A percentile compares a stretch with the other conserved stretches of the same genome.
These are phyloP conservation scores for Allobates femoralis DNA, from an alignment of 2,797 vertebrate genomes.

Conservation along the genomic window DNA sequence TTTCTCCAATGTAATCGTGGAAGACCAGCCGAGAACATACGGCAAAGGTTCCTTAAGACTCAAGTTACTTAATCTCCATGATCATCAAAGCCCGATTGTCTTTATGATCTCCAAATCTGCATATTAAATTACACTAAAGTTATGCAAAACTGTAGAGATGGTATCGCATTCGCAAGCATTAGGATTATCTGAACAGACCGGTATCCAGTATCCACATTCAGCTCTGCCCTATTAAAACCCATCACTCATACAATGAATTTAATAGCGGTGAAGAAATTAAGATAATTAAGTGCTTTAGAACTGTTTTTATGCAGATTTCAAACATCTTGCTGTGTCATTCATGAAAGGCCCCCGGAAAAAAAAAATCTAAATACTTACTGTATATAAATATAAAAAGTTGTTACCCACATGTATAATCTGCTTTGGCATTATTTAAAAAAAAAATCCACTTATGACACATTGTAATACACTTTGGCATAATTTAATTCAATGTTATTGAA, in stretches of 20 bases:
- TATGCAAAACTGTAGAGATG: conserved; percentile 63
- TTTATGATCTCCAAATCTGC: conserved; percentile 70
- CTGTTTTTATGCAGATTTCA: conserved; percentile 21
- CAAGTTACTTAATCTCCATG: conserved; percentile 67
- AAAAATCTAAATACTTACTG: conserved; percentile 32
- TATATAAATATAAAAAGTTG: conserved; percentile 14
- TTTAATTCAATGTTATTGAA: conserved; percentile 60
- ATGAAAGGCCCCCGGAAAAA: conserved; percentile 34
- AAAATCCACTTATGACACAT: conserved; percentile 59
- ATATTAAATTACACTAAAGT: conserved; percentile 68
- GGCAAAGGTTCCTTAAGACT: conserved; percentile 64
- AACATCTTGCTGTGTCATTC: conserved; percentile 33
- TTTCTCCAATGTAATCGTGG: conserved; percentile 65
- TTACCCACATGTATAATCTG: conserved; percentile 57
- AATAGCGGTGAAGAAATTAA: conserved; percentile 33
- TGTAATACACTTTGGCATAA: conserved; percentile 62
- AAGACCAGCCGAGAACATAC: conserved; percentile 66
- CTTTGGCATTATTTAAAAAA: conserved; percentile 62
- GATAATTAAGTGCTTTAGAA: conserved; percentile 49
- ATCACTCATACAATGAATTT: conserved; percentile 51
- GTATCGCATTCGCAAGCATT: conserved; percentile 63
- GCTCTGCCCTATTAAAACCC: conserved; percentile 33
- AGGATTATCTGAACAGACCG: conserved; percentile 65
- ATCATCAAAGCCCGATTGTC: conserved; percentile 70
- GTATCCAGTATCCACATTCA: conserved; percentile 46